phyloP scores from a whole-genome alignment of 92 coral and sea anemone genomes.

The Phenganax marumi region DNA sequence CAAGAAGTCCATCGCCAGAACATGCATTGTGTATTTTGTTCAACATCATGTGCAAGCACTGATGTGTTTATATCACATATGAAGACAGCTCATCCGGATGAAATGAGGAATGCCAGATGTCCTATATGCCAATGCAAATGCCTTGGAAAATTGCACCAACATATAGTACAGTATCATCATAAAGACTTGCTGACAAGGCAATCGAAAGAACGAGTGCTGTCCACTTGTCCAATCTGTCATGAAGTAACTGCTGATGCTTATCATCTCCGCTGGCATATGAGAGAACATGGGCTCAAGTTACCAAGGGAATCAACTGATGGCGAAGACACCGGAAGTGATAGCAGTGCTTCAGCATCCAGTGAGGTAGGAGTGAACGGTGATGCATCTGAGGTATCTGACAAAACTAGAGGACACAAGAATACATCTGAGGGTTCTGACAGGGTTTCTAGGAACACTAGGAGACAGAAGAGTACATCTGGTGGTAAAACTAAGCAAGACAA shows the following conservation, averaged over 20 bases:
- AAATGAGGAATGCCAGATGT: conserved; percentile 20
- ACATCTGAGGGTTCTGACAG: neutral
- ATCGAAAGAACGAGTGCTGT: conserved; percentile 37
- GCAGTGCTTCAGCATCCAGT: conserved; percentile 23
- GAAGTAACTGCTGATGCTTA: conserved; percentile 25
- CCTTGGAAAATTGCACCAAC: conserved; percentile 27
- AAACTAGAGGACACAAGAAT: neutral
- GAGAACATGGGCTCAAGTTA: conserved; percentile 28
- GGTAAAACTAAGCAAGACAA: neutral
- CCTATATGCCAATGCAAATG: conserved; percentile 45
- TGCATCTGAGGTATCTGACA: conserved; percentile 2
- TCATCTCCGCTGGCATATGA: conserved; percentile 43
- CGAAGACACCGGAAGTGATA: conserved; percentile 42
- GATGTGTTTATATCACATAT: conserved; percentile 29
- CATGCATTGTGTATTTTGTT: conserved; percentile 40
- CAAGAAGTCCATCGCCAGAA: conserved; percentile 31
- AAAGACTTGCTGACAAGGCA: conserved; percentile 29
- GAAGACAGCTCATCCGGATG: conserved; percentile 11
- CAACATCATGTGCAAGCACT: conserved; percentile 31
- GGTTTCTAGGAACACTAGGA: neutral
- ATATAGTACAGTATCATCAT: conserved; percentile 32
- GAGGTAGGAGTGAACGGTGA: neutral
- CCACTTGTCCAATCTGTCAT: conserved; percentile 43
- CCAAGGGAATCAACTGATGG: conserved; percentile 22
- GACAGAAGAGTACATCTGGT: conserved; percentile 1